These are phyloP conservation scores for Lepidiolamprologus cunningtoni DNA, from an alignment of 2,113 vertebrate genomes.

Conservation along the genomic window DNA sequence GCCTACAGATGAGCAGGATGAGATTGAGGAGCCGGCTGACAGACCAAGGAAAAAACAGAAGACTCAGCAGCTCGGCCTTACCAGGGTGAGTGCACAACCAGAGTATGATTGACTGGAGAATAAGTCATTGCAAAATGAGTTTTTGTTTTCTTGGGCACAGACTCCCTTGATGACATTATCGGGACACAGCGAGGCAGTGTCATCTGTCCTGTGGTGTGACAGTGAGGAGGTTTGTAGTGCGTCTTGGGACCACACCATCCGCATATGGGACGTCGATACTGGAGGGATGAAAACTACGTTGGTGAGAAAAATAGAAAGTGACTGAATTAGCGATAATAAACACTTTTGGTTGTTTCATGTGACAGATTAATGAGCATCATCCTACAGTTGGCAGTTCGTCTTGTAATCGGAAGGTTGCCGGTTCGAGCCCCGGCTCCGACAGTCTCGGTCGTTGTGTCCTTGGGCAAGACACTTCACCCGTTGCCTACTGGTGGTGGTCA, in stretches of 20 bases:
- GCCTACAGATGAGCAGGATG: constrained; percentile 89
- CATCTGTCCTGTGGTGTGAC: constrained; percentile 90
- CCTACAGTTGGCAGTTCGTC: not conserved
- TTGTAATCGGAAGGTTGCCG: not conserved
- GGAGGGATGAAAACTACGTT: constrained; percentile 82
- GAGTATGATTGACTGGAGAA: not conserved
- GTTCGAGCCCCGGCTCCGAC: not conserved
- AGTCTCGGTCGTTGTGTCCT: not conserved
- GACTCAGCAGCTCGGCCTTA: constrained; percentile 89
- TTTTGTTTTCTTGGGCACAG: constrained; percentile 46
- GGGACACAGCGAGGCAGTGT: constrained; percentile 89
- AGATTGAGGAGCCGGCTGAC: constrained; percentile 78
- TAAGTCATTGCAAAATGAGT: too few species aligned
- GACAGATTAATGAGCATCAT: not conserved
- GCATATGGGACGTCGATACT: constrained; percentile 87
- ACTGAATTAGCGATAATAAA: not conserved
- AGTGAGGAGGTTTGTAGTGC: constrained; percentile 89
- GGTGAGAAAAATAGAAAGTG: constrained; percentile 64
- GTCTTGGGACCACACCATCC: constrained; percentile 96
- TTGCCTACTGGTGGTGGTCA: not conserved
- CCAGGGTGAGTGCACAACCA: constrained; percentile 69
- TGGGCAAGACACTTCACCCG: not conserved
- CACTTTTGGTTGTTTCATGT: not conserved
- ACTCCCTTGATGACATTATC: constrained; percentile 91
- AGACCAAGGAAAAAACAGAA: constrained; percentile 95